Percentiles rank a stretch among this genome's conserved stretches.
Conservation (phyloP, 1,140 invertebrate genomes). For the Drosophila orosa region DNA sequence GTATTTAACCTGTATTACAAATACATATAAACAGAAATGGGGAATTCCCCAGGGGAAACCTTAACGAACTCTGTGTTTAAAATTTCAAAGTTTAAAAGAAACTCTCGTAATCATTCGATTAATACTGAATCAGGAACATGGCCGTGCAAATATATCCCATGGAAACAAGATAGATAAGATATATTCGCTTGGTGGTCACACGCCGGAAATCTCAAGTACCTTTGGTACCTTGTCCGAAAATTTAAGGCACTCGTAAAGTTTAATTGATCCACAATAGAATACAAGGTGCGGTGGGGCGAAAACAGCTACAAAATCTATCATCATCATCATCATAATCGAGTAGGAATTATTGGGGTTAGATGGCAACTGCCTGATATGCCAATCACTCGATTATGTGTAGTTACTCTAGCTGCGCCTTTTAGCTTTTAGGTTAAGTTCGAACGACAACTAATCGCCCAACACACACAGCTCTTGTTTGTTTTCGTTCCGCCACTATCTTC, state of each 20-base stretch:
- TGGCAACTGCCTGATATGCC: slow-evolving; percentile 19
- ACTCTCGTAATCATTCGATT: slow-evolving; percentile 16
- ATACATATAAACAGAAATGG: not conserved
- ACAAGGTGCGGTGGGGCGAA: slow-evolving; percentile 22
- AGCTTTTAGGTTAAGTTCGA: slow-evolving; percentile 32
- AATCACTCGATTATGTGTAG: slow-evolving; percentile 67
- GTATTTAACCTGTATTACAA: too few relatives aligned
- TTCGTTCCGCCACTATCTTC: slow-evolving; percentile 48
- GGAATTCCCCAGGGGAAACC: not conserved
- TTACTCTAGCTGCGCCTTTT: not conserved
- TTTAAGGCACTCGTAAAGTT: slow-evolving; percentile 56
- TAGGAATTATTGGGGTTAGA: slow-evolving; percentile 25
- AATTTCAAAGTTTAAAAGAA: too few relatives aligned
- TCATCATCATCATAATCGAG: slow-evolving; percentile 3
- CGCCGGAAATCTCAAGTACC: slow-evolving; percentile 45
- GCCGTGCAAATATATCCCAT: slow-evolving; percentile 10
- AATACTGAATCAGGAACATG: slow-evolving; percentile 5
- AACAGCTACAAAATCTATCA: slow-evolving; percentile 49
- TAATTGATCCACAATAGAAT: slow-evolving; percentile 49
- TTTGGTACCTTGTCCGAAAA: slow-evolving; percentile 36
- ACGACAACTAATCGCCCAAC: slow-evolving; percentile 37
- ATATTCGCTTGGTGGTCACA: slow-evolving; percentile 38
- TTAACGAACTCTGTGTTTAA: too few relatives aligned
- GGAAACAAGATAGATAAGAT: slow-evolving; percentile 56
- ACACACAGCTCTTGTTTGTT: slow-evolving; percentile 30